phyloP scores from a whole-genome alignment of 2,113 vertebrate species.

The Otocyon megalotis region DNA sequence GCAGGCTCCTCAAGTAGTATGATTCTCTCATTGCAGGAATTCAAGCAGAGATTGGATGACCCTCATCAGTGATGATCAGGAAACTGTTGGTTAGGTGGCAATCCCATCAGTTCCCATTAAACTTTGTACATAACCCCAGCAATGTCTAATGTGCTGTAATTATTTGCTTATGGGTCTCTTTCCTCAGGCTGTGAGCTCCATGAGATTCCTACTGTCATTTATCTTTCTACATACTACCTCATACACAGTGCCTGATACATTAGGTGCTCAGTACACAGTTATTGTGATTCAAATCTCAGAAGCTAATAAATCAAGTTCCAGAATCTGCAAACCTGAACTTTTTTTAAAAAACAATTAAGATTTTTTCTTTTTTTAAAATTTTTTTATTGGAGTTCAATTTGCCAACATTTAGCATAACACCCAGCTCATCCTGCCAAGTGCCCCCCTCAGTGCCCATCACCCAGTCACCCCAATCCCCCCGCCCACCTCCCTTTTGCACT shows the following conservation, averaged over 20 bases:
- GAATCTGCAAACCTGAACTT: background rate
- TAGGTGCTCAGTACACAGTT: background rate
- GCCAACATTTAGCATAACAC: no score
- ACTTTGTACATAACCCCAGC: background rate
- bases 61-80: background rate
- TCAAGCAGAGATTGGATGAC: background rate
- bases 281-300: background rate
- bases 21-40: background rate
- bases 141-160: background rate
- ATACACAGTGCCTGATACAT: background rate
- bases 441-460: no score
- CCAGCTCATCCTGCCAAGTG: no score
- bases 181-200: background rate
- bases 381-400: no score
- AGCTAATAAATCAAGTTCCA: background rate
- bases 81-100: background rate
- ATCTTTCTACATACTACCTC: background rate
- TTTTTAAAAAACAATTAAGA: background rate
- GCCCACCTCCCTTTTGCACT: no score
- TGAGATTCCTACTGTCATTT: background rate
- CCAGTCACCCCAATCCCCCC: no score
- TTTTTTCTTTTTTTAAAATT: background rate
- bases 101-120: background rate
- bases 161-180: background rate
- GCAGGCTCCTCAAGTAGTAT: background rate